Evolutionary conservation across 1,140 invertebrate genomes (phyloP), one percentile per base, ranked within the genome.

Genomic region (Augochlora pura): DNA sequence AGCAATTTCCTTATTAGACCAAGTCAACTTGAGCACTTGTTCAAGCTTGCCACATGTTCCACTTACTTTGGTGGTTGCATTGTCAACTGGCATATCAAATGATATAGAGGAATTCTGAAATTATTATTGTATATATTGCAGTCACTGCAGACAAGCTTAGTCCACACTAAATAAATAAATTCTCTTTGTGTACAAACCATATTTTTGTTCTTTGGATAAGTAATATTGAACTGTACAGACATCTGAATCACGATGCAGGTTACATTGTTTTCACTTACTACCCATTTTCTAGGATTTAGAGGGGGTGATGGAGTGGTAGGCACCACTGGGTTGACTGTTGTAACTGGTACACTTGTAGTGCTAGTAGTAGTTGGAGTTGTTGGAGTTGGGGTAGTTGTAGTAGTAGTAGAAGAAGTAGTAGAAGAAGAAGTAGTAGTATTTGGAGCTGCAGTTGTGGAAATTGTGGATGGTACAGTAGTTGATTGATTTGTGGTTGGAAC

Each of bases 191-290:
- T 89, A 78, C 89, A 88, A 64, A 90, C 86, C 75, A 63, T 71
- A 18, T 91, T 86, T 88, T 92, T 89, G 73, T 88, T 89, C 46
- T 90, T 92, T 25, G 86, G 82, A 83, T 95, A 95, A 9, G 93
- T 94, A 52, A 96, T 89, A 84, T 95, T 95, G 18, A 96, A 88
- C 73, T 95, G 94, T 16, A 94, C 93, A 7, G 95, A 95, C 94
- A 96, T 95, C 88, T 94, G 90, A 2, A 95, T 87, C 21, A 96
- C 87, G 59, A 96, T 94, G 85, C 95, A 96, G 10, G 86, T 90
- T 7, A 81, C 60, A 62, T 93, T 91, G 0, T 89, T 90, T 79
- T 87, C 92, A 77, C 87, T 90, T 6, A 92, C 81, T 1, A 80
- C 65, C 95, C 95, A 96, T 77, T 89, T 93, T 38, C 94, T 94